These are phyloP conservation scores for Tanytarsus gracilentus DNA, from an alignment of 2,888 invertebrate species.

Conservation along the genomic window DNA sequence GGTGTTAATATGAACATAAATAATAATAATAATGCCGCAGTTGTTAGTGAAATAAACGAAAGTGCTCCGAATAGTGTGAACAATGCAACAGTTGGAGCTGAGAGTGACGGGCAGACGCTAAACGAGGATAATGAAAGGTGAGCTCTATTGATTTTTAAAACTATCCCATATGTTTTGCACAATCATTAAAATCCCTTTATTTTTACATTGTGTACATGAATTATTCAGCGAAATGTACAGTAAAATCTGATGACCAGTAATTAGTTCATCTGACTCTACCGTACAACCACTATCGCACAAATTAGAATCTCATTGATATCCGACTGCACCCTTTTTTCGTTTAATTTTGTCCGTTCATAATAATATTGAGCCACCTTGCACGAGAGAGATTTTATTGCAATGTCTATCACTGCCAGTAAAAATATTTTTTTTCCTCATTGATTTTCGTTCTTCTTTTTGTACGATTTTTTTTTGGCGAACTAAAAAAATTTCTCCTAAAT, in stretches of 20 bases:
- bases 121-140: slow-evolving; percentile 43
- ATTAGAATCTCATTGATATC: too few relatives aligned
- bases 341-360: too few relatives aligned
- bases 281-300: too few relatives aligned
- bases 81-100: slow-evolving; percentile 37
- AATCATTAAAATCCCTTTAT: background rate
- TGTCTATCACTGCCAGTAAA: background rate
- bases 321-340: too few relatives aligned
- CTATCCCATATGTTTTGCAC: background rate
- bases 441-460: slow-evolving; percentile 1
- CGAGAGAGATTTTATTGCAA: background rate
- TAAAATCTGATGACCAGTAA: too few relatives aligned
- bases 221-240: too few relatives aligned
- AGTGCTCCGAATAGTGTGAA: slow-evolving; percentile 14
- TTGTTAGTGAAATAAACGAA: background rate
- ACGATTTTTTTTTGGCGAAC: slow-evolving; percentile 6
- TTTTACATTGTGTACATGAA: background rate
- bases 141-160: slow-evolving; percentile 33
- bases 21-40: background rate
- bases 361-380: too few relatives aligned
- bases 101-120: slow-evolving; percentile 41
- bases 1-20: slow-evolving; percentile 2
- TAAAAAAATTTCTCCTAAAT: slow-evolving; percentile 5
- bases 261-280: too few relatives aligned
- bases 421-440: slow-evolving; percentile 4